Evolutionary conservation across 2,113 vertebrate genomes (phyloP), one percentile per base, ranked within the genome.

Genomic region (Erpornis zantholeuca): DNA sequence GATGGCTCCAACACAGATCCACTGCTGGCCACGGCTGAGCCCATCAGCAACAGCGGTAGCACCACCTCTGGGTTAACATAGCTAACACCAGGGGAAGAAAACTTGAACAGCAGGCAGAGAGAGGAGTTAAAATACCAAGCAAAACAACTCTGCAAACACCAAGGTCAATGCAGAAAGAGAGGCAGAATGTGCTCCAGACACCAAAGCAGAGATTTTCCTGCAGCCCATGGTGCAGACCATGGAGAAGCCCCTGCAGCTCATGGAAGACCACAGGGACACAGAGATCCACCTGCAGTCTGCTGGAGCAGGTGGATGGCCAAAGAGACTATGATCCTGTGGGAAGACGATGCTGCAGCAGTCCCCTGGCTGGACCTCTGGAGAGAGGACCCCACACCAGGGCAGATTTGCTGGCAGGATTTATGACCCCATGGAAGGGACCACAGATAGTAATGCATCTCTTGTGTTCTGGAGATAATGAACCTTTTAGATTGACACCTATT

Each of bases 231-330:
- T 40, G 29, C 4, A 54, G 56, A 11, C 11, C 35, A 15, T 16
- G 12, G 33, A 50, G 33, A 73, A 52, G 15, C 12, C 36, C 11
- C 31, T 57, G 31, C 27, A 65, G 68, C 22, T 18, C 52, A 28
- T 38, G 36, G 23, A 65, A 22, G 33, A 33, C 12, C 27, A 33
- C 0, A 0, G 31, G 23, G 19, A 72, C 33, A 31, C 6, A 44
- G 59, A 81, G 27, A 44, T 20, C 22, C 50, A 71, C 3, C 44
- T 9, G 27, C 9, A 11, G 12, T 38, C 44, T 27, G 1, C 8
- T 24, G 60, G 18, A 73, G 53, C 36, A 73, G 28, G 36, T 33
- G 22, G 18, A 20, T 20, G 12, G 3, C 52, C 33, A 28, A 52
- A 13, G 23, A 38, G 35, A 36, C 10, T 66, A 36, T n/a, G 15